Evolutionary conservation across 2,113 vertebrate genomes (phyloP).

Genomic region (Puma concolor): DNA sequence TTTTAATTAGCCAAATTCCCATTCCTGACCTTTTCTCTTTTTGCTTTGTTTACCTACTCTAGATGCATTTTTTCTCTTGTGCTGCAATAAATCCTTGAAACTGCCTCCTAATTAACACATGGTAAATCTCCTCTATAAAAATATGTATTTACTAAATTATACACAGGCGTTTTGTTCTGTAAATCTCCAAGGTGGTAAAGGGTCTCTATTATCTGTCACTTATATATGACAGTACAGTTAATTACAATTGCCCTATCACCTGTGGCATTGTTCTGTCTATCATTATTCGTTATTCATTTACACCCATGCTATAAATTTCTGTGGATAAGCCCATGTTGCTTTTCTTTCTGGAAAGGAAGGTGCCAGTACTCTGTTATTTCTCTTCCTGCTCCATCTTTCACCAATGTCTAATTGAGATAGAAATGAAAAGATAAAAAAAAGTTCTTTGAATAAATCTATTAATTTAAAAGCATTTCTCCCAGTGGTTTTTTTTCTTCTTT

Average conservation of each 20-base stretch:
- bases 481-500: background rate
- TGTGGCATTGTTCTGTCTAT: background rate
- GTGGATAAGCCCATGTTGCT: background rate
- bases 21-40: background rate
- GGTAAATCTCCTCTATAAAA: background rate
- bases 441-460: background rate
- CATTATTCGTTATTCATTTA: background rate
- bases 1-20: background rate
- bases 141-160: background rate
- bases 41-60: background rate
- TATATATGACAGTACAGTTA: background rate
- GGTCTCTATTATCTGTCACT: background rate
- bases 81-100: background rate
- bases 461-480: background rate
- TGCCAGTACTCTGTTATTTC: background rate
- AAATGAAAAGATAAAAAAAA: constrained; percentile 13
- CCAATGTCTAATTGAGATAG: background rate
- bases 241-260: background rate
- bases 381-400: background rate
- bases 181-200: background rate
- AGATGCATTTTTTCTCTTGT: background rate
- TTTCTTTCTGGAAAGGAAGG: background rate
- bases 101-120: constrained; percentile 2
- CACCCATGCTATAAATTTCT: background rate
- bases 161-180: background rate